These are phyloP conservation scores for Bovichtus variegatus DNA, from an alignment of 2,797 vertebrate species.

Conservation along the genomic window DNA sequence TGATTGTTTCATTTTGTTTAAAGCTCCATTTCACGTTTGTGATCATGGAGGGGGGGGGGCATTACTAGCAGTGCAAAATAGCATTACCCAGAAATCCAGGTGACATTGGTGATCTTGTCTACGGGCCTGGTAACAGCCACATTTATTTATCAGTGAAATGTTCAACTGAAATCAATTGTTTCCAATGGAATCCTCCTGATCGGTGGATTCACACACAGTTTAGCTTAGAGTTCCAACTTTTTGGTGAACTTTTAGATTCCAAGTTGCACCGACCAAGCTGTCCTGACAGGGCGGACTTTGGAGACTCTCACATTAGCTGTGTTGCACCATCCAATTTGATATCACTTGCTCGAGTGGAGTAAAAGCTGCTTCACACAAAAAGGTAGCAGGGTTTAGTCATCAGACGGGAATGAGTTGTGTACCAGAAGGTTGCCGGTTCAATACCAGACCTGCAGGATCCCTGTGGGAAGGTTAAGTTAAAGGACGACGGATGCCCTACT, in stretches of 20 bases:
- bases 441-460: not conserved
- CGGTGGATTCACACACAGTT: not conserved
- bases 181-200: not conserved
- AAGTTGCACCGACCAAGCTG: not conserved
- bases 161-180: not conserved
- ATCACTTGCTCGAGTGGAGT: not conserved
- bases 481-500: not conserved
- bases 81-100: not conserved
- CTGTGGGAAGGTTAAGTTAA: not conserved
- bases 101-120: not conserved
- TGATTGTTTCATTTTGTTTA: not conserved
- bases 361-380: not conserved
- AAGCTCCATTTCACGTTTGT: not conserved
- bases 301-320: not conserved
- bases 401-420: no score
- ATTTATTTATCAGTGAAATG: not conserved
- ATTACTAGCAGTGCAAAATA: no score
- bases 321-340: not conserved
- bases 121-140: not conserved
- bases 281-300: not conserved
- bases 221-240: not conserved
- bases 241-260: not conserved
- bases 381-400: no score
- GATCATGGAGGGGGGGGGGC: no score
- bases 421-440: not conserved